Conservation (phyloP, 2,888 invertebrate genomes). For the Drosophila pullipes region DNA sequence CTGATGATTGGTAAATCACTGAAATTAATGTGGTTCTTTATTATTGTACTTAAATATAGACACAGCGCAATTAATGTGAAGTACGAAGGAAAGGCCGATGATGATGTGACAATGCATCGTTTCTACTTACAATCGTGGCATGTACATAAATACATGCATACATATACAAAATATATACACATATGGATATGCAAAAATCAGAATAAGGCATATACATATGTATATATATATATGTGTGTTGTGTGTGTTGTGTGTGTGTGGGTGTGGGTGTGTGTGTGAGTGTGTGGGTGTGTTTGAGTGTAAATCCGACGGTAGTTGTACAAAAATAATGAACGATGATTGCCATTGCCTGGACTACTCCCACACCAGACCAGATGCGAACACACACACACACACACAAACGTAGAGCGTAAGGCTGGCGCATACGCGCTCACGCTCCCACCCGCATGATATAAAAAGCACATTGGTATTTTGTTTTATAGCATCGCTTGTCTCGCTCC, state of each 20-base stretch:
- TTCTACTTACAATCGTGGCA: background rate
- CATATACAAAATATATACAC: background rate
- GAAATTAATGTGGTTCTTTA: background rate
- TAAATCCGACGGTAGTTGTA: constrained; percentile 58
- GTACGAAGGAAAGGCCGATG: background rate
- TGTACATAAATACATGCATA: background rate
- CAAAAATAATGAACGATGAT: constrained; percentile 69
- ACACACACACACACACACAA: background rate
- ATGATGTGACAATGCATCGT: background rate
- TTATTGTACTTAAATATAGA: background rate
- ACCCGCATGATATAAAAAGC: constrained; percentile 29
- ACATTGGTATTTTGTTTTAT: constrained; percentile 74
- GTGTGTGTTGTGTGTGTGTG: background rate
- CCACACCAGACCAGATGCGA: constrained; percentile 55
- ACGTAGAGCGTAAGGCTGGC: background rate
- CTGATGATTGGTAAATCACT: background rate
- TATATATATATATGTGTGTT: background rate
- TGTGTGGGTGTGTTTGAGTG: background rate
- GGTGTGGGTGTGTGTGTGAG: too few species aligned
- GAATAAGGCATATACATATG: background rate
- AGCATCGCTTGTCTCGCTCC: constrained; percentile 60
- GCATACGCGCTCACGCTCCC: constrained; percentile 45
- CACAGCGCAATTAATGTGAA: background rate
- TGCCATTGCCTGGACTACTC: constrained; percentile 58
- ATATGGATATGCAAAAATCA: constrained; percentile 4